Base-by-base conservation (phyloP, 2,113 vertebrate species). In the Neotoma lepida region DNA sequence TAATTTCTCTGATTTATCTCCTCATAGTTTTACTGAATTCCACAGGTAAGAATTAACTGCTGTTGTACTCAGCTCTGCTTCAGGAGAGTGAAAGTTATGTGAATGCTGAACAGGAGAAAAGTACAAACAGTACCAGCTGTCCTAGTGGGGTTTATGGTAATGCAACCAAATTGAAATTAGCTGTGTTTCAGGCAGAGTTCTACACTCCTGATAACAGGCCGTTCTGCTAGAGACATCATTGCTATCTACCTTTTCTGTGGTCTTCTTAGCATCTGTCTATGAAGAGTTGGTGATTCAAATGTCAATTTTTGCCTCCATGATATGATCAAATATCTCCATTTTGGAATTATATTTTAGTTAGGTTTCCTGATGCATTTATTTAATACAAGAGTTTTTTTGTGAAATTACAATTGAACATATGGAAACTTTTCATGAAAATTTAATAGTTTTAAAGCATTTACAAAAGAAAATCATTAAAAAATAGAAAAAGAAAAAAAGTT, bases 41-140 rank as follows among this genome's bases (percentile, higher is more conserved):
- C 17, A 22, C 85, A 93, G 74, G 41, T 24, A 14, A 87, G 61
- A 66, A 44, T 39, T 1, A 84, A 44, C 76, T 66, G 41, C 30
- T 84, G 12, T 22, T 9, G 51, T n/a, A 64, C 77, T 80, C 58
- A n/a, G 76, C 22, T 54, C 41, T 51, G 90, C 30, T 91, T n/a
- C 54, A 64, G 86, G 61, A 88, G 74, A 81, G 33, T 9, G 66
- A 41, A 56, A 94, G 80, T 93, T 84, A 84, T 28, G 44, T 70
- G 93, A 96, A 93, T 63, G 88, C 24, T 1, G 63, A 93, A 68
- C 28, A 85, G 76, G 68, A 90, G 58, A 51, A 51, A 28, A 94
- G 24, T 41, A 28, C 58, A 95, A 80, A 93, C 96, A 90, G 90
- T 90, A 95, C 46, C 80, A 85, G 3, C 92, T 90, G 54, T 94